These are phyloP conservation scores for Oxyura jamaicensis DNA, from an alignment of 2,113 vertebrate species.

Conservation along the genomic window DNA sequence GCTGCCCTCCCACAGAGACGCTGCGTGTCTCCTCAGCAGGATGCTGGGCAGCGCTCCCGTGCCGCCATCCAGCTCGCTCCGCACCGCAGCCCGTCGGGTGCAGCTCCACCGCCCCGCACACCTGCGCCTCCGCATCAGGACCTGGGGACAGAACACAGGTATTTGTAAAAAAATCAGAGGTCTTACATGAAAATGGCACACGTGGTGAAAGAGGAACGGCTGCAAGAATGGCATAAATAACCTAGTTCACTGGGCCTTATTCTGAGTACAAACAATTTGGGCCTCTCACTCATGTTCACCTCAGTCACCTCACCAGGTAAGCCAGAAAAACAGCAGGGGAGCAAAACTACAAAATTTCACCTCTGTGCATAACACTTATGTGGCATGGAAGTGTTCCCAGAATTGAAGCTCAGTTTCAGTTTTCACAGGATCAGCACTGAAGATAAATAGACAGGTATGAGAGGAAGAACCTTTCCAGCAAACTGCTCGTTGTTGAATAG, in stretches of 20 bases:
- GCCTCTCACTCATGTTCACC: fast-evolving
- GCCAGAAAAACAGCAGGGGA: fast-evolving
- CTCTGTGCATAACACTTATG: fast-evolving
- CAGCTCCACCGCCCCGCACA: not conserved
- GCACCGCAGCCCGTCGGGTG: not conserved
- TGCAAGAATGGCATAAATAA: fast-evolving
- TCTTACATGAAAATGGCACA: fast-evolving
- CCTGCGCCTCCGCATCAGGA: not conserved
- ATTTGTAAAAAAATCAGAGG: not conserved
- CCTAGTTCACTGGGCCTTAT: fast-evolving
- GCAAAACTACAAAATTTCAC: fast-evolving
- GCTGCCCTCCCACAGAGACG: fast-evolving
- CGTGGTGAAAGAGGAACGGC: not conserved
- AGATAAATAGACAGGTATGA: fast-evolving
- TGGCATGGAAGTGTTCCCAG: fast-evolving
- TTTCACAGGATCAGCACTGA: not conserved
- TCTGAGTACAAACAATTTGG: not conserved
- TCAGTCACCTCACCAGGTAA: not conserved
- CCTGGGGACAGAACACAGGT: fast-evolving
- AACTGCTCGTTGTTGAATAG: not conserved
- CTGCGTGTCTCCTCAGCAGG: fast-evolving
- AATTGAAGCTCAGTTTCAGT: not conserved
- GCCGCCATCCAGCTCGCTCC: not conserved
- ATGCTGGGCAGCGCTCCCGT: not conserved
- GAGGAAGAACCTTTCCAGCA: not conserved